A percentile compares a stretch with the other conserved stretches of the same genome.
phyloP scores from a whole-genome alignment of 2,888 invertebrate species.

The Endotricha flammealis region DNA sequence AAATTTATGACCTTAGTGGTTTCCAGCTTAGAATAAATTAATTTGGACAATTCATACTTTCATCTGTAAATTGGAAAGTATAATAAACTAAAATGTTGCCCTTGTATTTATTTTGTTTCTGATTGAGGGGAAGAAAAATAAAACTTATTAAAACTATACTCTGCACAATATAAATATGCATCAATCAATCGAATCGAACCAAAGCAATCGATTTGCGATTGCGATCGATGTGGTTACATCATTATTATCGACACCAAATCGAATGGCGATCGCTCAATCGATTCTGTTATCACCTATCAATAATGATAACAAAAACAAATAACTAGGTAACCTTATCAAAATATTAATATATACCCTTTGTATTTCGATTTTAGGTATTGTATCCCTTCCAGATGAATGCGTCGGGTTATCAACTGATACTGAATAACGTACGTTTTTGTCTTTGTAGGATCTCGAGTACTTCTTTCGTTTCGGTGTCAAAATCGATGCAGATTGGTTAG shows the following conservation, averaged over 20 bases:
- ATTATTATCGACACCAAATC: slow-evolving; percentile 9
- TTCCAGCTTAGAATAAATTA: too few relatives aligned
- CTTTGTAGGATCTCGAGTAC: slow-evolving; percentile 40
- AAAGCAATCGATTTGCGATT: background rate
- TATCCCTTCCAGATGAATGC: slow-evolving; percentile 32
- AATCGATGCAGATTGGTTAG: slow-evolving; percentile 28
- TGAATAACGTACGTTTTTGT: slow-evolving; percentile 65
- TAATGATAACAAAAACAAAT: slow-evolving; percentile 20
- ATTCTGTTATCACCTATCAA: slow-evolving; percentile 16
- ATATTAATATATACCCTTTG: slow-evolving; percentile 58
- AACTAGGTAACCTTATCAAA: slow-evolving; percentile 31
- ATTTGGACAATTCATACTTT: too few relatives aligned
- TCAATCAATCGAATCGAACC: background rate
- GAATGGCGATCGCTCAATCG: slow-evolving; percentile 27
- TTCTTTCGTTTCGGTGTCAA: slow-evolving; percentile 46
- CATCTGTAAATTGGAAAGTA: too few relatives aligned
- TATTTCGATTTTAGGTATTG: slow-evolving; percentile 59
- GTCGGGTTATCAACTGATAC: slow-evolving; percentile 52
- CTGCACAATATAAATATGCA: too few relatives aligned
- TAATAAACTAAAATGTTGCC: too few relatives aligned
- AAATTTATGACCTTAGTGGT: too few relatives aligned
- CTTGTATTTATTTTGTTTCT: too few relatives aligned
- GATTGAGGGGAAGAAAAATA: too few relatives aligned
- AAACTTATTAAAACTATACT: too few relatives aligned
- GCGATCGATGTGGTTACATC: slow-evolving; percentile 5